Base-by-base conservation (phyloP, 2,113 vertebrate species). In the Myotis brandtii region DNA sequence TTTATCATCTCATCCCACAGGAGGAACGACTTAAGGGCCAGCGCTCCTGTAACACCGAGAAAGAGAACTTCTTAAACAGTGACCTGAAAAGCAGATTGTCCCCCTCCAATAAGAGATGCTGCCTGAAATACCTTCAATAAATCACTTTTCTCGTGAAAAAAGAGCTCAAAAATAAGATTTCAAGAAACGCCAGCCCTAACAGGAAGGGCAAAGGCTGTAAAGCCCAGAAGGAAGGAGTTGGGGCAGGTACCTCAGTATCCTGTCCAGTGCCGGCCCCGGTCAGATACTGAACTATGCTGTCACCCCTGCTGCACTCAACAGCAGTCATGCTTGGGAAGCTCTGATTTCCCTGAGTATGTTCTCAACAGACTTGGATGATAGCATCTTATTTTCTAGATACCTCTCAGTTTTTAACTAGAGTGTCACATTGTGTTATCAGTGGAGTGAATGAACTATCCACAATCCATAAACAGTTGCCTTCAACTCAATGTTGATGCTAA, bases 91-190 rank as follows among this genome's bases (percentile, higher is more conserved):
- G 23, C 27, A 67, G 32, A 66, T 72, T 86, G 85, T 43, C 34
- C 43, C 59, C 52, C 59, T 89, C n/a, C 59, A 66, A 70, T 64
- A 66, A 46, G 10, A 83, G 46, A 43, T 77, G 37, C 13, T 7
- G 0, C 32, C 75, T 86, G 73, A 90, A 95, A 93, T 76, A 54
- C 27, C 54, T 21, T 56, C 73, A 95, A 89, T 10, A 89, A 95
- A 79, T 72, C 10, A 18, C 25, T 85, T 89, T 81, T 75, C 77
- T 91, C 5, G 9, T 50, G 23, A 43, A 72, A 79, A 79, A 27
- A 87, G 40, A 87, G 20, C 27, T 76, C 27, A 73, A 34, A 52
- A 84, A 79, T 48, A 87, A 91, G 18, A 77, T 88, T 91, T 70
- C 3, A 67, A 77, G 62, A 82, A 93, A 87, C 0, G 11, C 8